Evolutionary conservation across 1,140 invertebrate species (phyloP), one percentile per base, ranked within the genome.

Genomic region (Hydropsyche tenuis): DNA sequence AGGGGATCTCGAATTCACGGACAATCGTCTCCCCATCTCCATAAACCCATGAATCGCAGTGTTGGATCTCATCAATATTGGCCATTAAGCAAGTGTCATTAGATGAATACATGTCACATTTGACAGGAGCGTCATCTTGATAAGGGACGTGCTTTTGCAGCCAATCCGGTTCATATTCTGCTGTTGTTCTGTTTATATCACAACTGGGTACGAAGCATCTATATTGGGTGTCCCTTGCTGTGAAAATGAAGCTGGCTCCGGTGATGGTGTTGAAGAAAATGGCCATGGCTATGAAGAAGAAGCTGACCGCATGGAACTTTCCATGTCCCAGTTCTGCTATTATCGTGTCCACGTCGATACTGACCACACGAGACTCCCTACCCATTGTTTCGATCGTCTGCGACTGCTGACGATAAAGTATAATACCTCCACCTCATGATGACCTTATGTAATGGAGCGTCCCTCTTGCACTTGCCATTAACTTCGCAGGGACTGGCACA

Each of bases 141-240:
- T 81, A 77, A 62, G 88, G 84, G 73, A 85, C 82, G 1, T 85
- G 83, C 70, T 81, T 81, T 3, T 78, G 37, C 0, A 87, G 78
- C 86, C 88, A 89, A 11, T 81, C 63, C 69, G 82, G 87, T 0
- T 45, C 60, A 27, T 81, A 79, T 9, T 80, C 66, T 11, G 73
- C 27, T 9, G 37, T 68, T 60, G 79, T 45, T 20, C 48, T 43
- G 12, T 51, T 11, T 5, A 12, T 56, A 20, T 73, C 88, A 75
- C 89, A 90, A 78, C 86, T 86, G 42, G 86, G 81, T 71, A 90
- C 83, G 27, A 83, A 79, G 77, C 89, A 90, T 79, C 89, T 89
- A 73, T 73, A 87, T 64, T 83, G 79, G 43, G 87, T 79, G 73
- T 85, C 84, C 56, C 84, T 82, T 3, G 87, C 86, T 0, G 87